Evolutionary conservation across 2,888 invertebrate genomes (phyloP).

Genomic region (Trichacis sp.): DNA sequence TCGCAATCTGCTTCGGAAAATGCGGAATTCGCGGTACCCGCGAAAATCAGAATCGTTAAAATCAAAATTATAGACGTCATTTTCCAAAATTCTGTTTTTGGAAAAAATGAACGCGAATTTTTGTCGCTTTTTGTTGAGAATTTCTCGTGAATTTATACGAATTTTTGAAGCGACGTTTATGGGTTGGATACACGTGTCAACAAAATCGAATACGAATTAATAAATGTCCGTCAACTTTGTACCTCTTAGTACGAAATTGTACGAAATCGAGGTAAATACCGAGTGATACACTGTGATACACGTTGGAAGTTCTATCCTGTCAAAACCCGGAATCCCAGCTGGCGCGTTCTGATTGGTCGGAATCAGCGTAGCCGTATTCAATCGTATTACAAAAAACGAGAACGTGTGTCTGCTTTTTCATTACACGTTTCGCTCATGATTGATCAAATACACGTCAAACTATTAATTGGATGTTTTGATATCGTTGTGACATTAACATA

Average conservation of each 20-base stretch:
- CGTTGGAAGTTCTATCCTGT: constrained; percentile 63
- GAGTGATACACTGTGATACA: too few relatives aligned
- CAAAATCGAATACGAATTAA: too few relatives aligned
- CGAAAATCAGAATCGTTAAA: constrained; percentile 60
- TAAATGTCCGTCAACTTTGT: constrained; percentile 15
- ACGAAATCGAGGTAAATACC: neutral
- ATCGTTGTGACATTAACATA: too few relatives aligned
- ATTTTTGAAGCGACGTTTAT: too few relatives aligned
- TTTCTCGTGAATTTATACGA: neutral
- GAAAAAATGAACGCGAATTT: too few relatives aligned
- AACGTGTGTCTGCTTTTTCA: too few relatives aligned
- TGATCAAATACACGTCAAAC: too few relatives aligned
- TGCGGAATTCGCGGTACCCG: constrained; percentile 68
- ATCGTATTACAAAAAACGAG: too few relatives aligned
- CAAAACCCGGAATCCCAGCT: constrained; percentile 63
- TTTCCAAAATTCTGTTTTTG: too few relatives aligned
- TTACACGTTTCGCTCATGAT: too few relatives aligned
- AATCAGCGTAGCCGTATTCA: constrained; percentile 2
- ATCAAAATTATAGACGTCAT: too few relatives aligned
- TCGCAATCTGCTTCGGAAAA: constrained; percentile 87
- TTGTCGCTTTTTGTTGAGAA: neutral
- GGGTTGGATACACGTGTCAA: neutral
- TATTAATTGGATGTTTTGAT: too few relatives aligned
- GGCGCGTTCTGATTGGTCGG: constrained; percentile 60
- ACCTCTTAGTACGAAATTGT: neutral